Evolutionary conservation across 1,140 invertebrate species (phyloP).

Genomic region (Drosophila chauvacae): DNA sequence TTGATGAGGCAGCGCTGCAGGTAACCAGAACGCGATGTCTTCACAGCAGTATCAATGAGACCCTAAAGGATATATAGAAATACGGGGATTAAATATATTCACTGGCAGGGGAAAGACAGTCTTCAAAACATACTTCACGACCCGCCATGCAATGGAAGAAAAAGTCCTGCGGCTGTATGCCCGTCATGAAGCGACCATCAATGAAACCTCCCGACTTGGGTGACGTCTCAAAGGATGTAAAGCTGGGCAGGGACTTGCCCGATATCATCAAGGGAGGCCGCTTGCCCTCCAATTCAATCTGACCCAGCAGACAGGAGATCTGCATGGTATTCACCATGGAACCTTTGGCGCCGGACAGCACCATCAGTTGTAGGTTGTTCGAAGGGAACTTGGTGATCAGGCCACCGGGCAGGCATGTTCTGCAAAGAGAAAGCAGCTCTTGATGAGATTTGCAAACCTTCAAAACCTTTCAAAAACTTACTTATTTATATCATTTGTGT

Average conservation of each 20-base stretch:
- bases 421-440: conserved; percentile 14
- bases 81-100: background rate
- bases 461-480: conserved; percentile 57
- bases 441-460: no score
- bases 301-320: conserved; percentile 97
- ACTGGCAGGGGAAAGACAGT: background rate
- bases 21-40: conserved; percentile 98
- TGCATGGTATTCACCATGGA: conserved; percentile 98
- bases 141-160: conserved; percentile 99
- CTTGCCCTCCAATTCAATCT: conserved; percentile 99
- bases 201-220: conserved; percentile 98
- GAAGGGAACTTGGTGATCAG: conserved; percentile 94
- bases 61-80: conserved; percentile 81
- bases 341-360: conserved; percentile 99
- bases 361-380: conserved; percentile 99
- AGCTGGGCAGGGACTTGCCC: conserved; percentile 95
- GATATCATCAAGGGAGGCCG: conserved; percentile 97
- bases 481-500: conserved; percentile 96
- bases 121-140: conserved; percentile 89
- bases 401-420: conserved; percentile 91
- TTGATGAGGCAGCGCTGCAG: conserved; percentile 99
- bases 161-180: conserved; percentile 98
- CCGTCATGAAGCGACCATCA: conserved; percentile 97
- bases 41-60: conserved; percentile 93
- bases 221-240: conserved; percentile 94